Percentiles rank a stretch among this genome's conserved stretches.
phyloP scores from a whole-genome alignment of 2,113 vertebrate genomes.

The Psittacula cyanocephala region DNA sequence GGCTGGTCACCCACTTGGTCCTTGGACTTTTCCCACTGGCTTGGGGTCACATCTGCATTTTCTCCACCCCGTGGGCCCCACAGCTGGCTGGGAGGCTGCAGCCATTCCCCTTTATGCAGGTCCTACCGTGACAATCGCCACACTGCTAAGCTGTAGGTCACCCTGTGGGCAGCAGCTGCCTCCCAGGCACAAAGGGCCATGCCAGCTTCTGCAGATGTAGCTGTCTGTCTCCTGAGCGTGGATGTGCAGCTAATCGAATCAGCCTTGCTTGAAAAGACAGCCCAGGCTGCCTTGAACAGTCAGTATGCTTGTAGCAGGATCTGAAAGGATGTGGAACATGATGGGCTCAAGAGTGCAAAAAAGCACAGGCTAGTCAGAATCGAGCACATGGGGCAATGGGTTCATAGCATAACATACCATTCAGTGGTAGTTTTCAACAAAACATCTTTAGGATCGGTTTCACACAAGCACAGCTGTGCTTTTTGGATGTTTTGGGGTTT shows the following conservation, averaged over 20 bases:
- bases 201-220: not conserved
- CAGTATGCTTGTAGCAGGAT: not conserved
- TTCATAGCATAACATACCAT: not conserved
- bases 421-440: not conserved
- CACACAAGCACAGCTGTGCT: not conserved
- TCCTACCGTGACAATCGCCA: fast-evolving
- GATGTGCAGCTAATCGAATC: not conserved
- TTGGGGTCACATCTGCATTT: not conserved
- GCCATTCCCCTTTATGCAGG: not conserved
- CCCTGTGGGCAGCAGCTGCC: not conserved
- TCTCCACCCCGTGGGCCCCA: not conserved
- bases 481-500: not conserved
- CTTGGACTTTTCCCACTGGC: not conserved
- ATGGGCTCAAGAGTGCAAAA: not conserved
- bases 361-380: not conserved
- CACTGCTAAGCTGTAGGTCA: not conserved
- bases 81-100: not conserved
- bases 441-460: not conserved
- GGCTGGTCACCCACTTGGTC: not conserved
- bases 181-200: not conserved
- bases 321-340: not conserved
- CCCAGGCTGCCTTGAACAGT: not conserved
- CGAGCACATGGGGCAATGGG: not conserved
- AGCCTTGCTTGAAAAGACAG: not conserved
- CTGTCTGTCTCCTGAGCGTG: not conserved